These are phyloP conservation scores for Eulemur coronatus DNA, from an alignment of 2,797 vertebrate genomes.

Conservation along the genomic window DNA sequence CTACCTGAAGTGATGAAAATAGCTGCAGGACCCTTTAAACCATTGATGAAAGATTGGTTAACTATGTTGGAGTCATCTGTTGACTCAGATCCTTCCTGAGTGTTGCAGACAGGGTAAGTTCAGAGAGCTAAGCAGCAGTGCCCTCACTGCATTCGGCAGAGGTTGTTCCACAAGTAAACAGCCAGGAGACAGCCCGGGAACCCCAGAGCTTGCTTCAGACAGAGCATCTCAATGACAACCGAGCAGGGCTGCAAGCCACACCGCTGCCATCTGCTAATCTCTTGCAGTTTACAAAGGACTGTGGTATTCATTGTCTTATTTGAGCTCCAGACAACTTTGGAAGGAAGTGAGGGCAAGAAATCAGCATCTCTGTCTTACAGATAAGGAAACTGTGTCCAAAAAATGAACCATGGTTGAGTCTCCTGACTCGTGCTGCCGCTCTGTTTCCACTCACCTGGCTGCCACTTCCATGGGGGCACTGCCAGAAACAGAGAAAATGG, in stretches of 20 bases:
- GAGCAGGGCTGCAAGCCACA: neutral
- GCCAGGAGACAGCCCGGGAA: neutral
- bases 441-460: neutral
- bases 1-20: slow-evolving; percentile 72
- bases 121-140: neutral
- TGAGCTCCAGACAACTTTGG: neutral
- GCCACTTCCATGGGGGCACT: neutral
- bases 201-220: neutral
- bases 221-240: neutral
- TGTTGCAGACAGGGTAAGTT: slow-evolving; percentile 8
- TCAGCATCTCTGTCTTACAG: neutral
- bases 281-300: neutral
- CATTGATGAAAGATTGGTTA: slow-evolving; percentile 71
- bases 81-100: slow-evolving; percentile 68
- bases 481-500: neutral
- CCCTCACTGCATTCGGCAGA: neutral
- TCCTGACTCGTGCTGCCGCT: neutral
- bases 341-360: neutral
- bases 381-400: neutral
- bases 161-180: neutral
- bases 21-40: slow-evolving; percentile 75
- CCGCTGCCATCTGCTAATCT: neutral
- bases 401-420: neutral
- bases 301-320: neutral
- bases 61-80: slow-evolving; percentile 61